phyloP scores from a whole-genome alignment of 2,797 vertebrate genomes.

The Fistularia tabacaria region DNA sequence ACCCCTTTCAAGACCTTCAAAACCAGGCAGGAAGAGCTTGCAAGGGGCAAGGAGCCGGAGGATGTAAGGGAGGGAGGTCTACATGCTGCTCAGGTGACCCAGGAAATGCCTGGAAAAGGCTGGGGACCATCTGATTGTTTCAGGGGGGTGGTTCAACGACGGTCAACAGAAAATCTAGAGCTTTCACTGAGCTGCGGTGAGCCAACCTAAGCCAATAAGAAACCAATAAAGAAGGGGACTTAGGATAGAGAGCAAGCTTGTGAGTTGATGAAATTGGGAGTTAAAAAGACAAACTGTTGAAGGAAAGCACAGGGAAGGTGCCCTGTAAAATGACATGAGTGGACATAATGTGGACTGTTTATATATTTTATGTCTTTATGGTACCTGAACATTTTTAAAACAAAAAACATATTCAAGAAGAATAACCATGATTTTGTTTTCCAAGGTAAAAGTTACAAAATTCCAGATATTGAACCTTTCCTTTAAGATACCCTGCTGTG shows the following conservation, averaged over 20 bases:
- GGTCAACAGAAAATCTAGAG: conserved; percentile 53
- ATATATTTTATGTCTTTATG: neutral
- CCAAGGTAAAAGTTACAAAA: conserved; percentile 2
- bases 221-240: conserved; percentile 47
- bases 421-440: neutral
- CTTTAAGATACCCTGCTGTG: conserved; percentile 3
- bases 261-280: conserved; percentile 30
- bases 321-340: neutral
- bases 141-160: conserved; percentile 43
- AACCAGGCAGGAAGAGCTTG: conserved; percentile 54
- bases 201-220: conserved; percentile 54
- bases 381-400: too few relatives aligned
- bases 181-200: conserved; percentile 38
- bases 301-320: neutral
- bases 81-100: conserved; percentile 67
- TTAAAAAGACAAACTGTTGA: conserved; percentile 9
- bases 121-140: conserved; percentile 63
- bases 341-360: conserved; percentile 1
- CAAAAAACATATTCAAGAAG: too few relatives aligned
- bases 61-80: conserved; percentile 42
- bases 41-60: conserved; percentile 40
- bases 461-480: neutral
- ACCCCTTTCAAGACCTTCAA: conserved; percentile 76
- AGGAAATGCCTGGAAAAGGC: conserved; percentile 71
- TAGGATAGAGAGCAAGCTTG: conserved; percentile 24